These are phyloP conservation scores for Aphis gossypii DNA, from an alignment of 1,140 invertebrate genomes.

Conservation along the genomic window DNA sequence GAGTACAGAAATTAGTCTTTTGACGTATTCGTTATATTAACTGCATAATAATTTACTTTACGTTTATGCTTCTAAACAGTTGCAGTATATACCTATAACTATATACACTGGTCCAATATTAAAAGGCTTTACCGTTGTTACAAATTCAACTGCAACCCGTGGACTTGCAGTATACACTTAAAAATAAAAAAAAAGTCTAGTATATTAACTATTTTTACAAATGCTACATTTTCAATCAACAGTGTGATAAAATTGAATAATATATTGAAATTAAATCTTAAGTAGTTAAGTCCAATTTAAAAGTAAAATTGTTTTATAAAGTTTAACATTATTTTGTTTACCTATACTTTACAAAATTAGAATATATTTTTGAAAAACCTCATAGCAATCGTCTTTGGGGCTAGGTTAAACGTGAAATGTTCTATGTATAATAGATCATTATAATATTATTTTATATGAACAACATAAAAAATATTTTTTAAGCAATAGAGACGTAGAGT, in stretches of 20 bases:
- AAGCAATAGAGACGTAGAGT: neutral
- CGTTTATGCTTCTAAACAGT: neutral
- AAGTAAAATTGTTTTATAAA: neutral
- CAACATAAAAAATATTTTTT: too few relatives aligned
- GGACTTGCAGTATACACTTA: neutral
- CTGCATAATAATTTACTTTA: neutral
- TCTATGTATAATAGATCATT: neutral
- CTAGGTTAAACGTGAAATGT: neutral
- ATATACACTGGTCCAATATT: too few relatives aligned
- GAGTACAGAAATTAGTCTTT: neutral
- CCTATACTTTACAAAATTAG: neutral
- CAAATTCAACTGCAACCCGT: neutral
- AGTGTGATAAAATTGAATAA: neutral
- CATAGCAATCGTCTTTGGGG: neutral
- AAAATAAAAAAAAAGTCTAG: neutral
- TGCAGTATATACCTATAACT: neutral
- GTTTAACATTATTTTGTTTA: neutral
- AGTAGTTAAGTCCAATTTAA: neutral
- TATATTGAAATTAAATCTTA: neutral
- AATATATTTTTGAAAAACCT: neutral
- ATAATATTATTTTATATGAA: neutral
- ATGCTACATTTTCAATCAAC: neutral
- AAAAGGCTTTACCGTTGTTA: too few relatives aligned
- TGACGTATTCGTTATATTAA: neutral
- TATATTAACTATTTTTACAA: neutral